Evolutionary conservation across 2,113 vertebrate species (phyloP).

Genomic region (Delphinapterus leucas): DNA sequence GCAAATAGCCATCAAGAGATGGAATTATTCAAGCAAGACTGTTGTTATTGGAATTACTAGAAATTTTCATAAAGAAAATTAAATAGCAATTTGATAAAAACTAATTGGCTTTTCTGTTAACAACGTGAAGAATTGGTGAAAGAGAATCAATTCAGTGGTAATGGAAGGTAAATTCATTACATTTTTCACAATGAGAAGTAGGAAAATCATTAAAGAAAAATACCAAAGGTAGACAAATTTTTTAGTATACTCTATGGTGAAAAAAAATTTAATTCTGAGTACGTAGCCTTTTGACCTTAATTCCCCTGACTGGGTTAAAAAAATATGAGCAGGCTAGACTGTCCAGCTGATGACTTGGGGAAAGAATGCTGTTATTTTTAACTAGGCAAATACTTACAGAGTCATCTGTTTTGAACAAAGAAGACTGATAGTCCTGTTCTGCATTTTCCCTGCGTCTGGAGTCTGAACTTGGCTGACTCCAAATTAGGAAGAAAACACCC

Average conservation of each 20-base stretch:
- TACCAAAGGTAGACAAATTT: neutral
- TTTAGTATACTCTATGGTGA: constrained; percentile 46
- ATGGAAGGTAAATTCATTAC: neutral
- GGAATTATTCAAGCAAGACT: neutral
- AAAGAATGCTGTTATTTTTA: constrained; percentile 84
- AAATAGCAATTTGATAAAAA: neutral
- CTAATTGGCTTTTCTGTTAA: neutral
- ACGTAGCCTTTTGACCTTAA: constrained; percentile 74
- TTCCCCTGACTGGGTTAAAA: constrained; percentile 74
- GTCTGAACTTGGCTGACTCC: constrained; percentile 73
- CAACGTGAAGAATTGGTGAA: neutral
- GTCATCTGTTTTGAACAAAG: constrained; percentile 84
- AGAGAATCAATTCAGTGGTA: neutral
- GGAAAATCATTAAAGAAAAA: neutral
- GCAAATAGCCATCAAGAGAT: neutral
- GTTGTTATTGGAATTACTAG: constrained; percentile 6
- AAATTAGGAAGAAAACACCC: constrained; percentile 69
- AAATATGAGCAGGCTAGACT: constrained; percentile 74
- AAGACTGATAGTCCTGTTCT: constrained; percentile 78
- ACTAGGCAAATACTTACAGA: constrained; percentile 78
- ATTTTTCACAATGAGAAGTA: constrained; percentile 31
- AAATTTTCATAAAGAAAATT: neutral
- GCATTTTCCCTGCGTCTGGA: constrained; percentile 72
- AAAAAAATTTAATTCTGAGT: constrained; percentile 59
- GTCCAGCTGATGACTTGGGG: constrained; percentile 76